Conservation (phyloP, 2,888 invertebrate genomes). For the Hypercompe scribonia region DNA sequence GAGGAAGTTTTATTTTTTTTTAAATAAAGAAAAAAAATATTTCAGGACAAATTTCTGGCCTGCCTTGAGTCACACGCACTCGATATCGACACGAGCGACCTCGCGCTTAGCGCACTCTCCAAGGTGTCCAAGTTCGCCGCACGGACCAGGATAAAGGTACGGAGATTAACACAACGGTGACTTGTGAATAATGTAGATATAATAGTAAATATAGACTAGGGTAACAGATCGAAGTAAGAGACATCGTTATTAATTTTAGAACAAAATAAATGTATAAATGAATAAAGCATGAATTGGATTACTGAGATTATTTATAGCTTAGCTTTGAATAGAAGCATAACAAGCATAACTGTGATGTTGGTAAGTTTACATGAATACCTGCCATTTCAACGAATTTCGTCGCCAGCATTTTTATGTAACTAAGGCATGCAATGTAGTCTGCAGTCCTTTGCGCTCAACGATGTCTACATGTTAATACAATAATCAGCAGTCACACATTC, state of each 20-base stretch:
- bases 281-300: slow-evolving; percentile 62
- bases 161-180: neutral
- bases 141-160: slow-evolving; percentile 92
- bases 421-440: slow-evolving; percentile 75
- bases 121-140: slow-evolving; percentile 97
- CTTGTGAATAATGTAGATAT: neutral
- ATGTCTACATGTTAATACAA: slow-evolving; percentile 54
- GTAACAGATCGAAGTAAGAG: neutral
- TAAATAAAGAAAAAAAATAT: no score
- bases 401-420: slow-evolving; percentile 67
- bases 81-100: slow-evolving; percentile 95
- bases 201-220: neutral
- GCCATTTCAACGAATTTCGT: slow-evolving; percentile 32
- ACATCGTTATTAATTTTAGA: slow-evolving; percentile 16
- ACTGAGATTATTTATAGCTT: slow-evolving; percentile 61
- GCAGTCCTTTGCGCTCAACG: slow-evolving; percentile 56
- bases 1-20: no score
- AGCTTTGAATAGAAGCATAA: slow-evolving; percentile 64
- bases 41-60: slow-evolving; percentile 93
- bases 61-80: slow-evolving; percentile 93
- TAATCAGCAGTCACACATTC: slow-evolving; percentile 44
- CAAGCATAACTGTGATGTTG: slow-evolving; percentile 55
- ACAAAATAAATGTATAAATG: slow-evolving; percentile 44
- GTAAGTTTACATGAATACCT: slow-evolving; percentile 41
- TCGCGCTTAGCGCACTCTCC: slow-evolving; percentile 94